phyloP scores from a whole-genome alignment of 2,888 invertebrate genomes.

The Laothoe populi region DNA sequence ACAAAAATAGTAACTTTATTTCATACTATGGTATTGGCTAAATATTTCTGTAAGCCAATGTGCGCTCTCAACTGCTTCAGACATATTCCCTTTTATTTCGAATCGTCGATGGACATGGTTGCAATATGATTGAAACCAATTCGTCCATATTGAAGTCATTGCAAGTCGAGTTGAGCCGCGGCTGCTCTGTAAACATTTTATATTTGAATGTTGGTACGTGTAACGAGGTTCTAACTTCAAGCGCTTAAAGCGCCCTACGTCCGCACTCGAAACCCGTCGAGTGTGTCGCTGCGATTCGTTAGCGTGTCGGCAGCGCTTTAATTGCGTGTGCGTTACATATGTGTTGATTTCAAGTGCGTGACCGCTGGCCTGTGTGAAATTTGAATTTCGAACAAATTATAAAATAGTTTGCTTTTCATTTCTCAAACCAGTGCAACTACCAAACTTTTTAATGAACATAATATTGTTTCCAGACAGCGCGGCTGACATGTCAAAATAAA shows the following conservation, averaged over 20 bases:
- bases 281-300: constrained; percentile 46
- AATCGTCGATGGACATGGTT: constrained; percentile 3
- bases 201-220: constrained; percentile 21
- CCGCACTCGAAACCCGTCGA: constrained; percentile 35
- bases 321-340: constrained; percentile 40
- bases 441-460: constrained; percentile 18
- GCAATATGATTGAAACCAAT: constrained; percentile 19
- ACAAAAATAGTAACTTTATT: neutral
- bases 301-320: constrained; percentile 46
- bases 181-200: constrained; percentile 20
- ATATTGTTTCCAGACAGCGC: constrained; percentile 27
- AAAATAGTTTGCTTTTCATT: constrained; percentile 11
- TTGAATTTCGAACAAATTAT: constrained; percentile 12
- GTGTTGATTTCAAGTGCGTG: constrained; percentile 35
- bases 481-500: constrained; percentile 49
- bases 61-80: constrained; percentile 4
- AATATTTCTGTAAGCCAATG: neutral
- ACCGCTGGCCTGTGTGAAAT: constrained; percentile 27
- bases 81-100: neutral
- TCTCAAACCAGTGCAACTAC: constrained; percentile 3
- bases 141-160: constrained; percentile 16
- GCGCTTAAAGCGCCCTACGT: constrained; percentile 19
- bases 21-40: neutral
- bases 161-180: constrained; percentile 16
- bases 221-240: constrained; percentile 34